Base-by-base conservation (phyloP, 2,888 invertebrate genomes). In the Phania funesta region DNA sequence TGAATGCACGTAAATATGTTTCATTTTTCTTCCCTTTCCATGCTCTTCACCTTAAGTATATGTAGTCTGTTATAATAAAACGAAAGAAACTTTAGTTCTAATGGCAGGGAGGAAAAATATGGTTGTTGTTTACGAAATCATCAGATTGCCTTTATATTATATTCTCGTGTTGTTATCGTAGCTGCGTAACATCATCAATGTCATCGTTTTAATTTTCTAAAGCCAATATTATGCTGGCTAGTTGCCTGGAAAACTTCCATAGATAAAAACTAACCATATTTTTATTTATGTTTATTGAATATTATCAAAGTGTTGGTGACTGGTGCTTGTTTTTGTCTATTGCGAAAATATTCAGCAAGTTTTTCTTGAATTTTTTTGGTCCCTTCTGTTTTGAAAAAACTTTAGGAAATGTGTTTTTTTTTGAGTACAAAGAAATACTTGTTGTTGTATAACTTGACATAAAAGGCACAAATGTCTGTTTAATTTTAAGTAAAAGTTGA, bases 281-380 rank as follows among this genome's bases (percentile, higher is more conserved):
- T 70, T 56, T 70, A 56, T 56, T 70, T 70, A 56, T 70, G 46
- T 56, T 64, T 70, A 44, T 32, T 22, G 46, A 35, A 56, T 56
- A 46, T 56, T 68, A 29, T 56, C 26, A 44, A 54, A n/a, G 8
- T 24, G n/a, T 22, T 22, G 29, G 20, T 18, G 22, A n/a, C n/a
- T n/a, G n/a, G n/a, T n/a, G n/a, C n/a, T n/a, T 58, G 58, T 8
- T 32, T 11, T 13, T 41, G n/a, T 26, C 54, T 18, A 9, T 18
- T 9, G 16, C 11, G 54, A 5, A 54, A 58, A 22, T 22, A 38
- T 58, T n/a, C n/a, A n/a, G n/a, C n/a, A n/a, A n/a, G 18, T 13
- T 20, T 46, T 44, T n/a, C 29, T 20, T 5, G 16, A 20, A 62
- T 46, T 13, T 29, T 46, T 46, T 16, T 24, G n/a, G 16, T 24